A percentile compares a stretch with the other conserved stretches of the same genome.
Conservation (phyloP, 2,113 vertebrate genomes). For the Ochotona curzoniae region DNA sequence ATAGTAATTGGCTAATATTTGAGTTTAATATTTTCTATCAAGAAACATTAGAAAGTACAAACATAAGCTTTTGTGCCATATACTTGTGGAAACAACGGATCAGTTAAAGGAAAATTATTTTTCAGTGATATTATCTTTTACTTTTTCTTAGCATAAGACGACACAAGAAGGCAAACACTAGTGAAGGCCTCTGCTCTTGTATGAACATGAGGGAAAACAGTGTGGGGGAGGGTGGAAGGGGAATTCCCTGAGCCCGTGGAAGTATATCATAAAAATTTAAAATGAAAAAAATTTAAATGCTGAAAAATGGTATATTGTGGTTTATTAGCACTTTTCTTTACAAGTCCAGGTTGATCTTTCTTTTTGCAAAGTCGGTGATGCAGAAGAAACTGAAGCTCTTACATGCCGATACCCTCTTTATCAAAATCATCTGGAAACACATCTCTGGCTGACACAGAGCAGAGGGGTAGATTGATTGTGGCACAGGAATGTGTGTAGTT, state of each 20-base stretch:
- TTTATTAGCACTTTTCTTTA: neutral
- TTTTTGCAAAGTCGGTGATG: neutral
- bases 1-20: constrained; percentile 11
- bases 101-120: neutral
- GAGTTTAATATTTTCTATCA: neutral
- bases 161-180: neutral
- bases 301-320: neutral
- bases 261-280: neutral
- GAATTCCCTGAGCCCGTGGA: no score
- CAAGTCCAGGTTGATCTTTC: neutral
- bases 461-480: neutral
- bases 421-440: neutral
- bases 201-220: neutral
- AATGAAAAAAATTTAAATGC: neutral
- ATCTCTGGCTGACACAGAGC: neutral
- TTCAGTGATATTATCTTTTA: neutral
- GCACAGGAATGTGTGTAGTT: neutral
- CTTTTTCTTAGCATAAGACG: neutral
- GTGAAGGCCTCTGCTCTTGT: neutral
- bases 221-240: no score
- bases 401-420: neutral
- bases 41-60: neutral
- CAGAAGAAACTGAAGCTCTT: neutral
- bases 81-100: neutral
- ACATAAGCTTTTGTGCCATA: neutral